Evolutionary conservation across 2,888 invertebrate species (phyloP), one percentile per base, ranked within the genome.

Genomic region (Caenorhabditis uteleia): DNA sequence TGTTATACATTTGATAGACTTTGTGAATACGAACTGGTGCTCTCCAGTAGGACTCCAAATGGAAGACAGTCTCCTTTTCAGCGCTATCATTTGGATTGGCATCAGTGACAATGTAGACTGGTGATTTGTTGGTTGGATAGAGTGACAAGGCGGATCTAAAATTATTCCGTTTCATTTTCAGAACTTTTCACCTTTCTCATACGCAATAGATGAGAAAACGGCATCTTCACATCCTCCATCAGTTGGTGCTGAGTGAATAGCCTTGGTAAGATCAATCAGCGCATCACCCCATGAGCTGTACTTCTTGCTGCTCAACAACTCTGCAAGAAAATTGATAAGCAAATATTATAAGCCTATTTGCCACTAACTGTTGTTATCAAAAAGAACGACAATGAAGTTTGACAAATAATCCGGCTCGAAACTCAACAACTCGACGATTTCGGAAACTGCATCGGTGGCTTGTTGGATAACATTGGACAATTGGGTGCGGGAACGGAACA

Each of bases 91-190:
- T 66, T 10, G 78, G 74, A 25, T 62, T 53, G 14, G 72, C 75
- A 45, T 78, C 78, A 16, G 78, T 74, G 54, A 78, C 62, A 21
- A 78, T 70, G 61, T 78, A 78, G 39, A 77, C 36, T 4, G 69
- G 69, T 16, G 75, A 75, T 34, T 69, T 69, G 53, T 68, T 64
- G 40, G 51, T 65, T 31, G 69, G 72, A 33, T 64, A 61, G 10
- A 47, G 49, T 16, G 59, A 58, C 18, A 64, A 65, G 29, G 66
- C 74, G 40, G 57, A 23, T 25, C 74, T 74, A 38, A 16, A 68
- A 56, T 20, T 7, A 39, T 7, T 20, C 6, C 10, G 39, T 20
- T 39, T 39, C 8, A 18, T 23, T 31, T 36, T 36, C 18, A 39
- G 4, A 21, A 31, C n/a, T n/a, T n/a, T 16, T 18, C 14, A 10